phyloP scores from a whole-genome alignment of 2,113 vertebrate species.

The Todiramphus chloris region DNA sequence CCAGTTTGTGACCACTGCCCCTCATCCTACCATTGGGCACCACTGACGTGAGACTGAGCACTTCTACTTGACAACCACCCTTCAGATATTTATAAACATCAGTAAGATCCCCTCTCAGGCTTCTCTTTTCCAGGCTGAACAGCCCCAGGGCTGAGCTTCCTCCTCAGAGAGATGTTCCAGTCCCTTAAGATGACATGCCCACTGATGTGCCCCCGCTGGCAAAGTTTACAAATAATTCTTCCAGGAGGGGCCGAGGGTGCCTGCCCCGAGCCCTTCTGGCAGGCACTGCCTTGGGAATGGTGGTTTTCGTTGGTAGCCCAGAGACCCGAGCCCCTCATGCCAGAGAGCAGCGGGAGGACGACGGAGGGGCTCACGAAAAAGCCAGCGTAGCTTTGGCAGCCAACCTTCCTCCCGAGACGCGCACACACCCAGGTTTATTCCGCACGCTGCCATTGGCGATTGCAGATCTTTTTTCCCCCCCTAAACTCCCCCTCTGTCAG shows the following conservation, averaged over 20 bases:
- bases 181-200: too few relatives aligned
- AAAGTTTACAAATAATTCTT: neutral
- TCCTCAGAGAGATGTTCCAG: too few relatives aligned
- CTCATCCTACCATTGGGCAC: too few relatives aligned
- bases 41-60: too few relatives aligned
- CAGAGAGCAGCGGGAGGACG: neutral
- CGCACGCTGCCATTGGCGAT: neutral
- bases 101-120: too few relatives aligned
- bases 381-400: neutral
- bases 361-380: neutral
- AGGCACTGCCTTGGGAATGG: neutral
- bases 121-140: too few relatives aligned
- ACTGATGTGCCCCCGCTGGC: neutral
- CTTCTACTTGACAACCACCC: too few relatives aligned
- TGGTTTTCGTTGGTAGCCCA: conserved; percentile 3
- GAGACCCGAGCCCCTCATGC: neutral
- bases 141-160: too few relatives aligned
- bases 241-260: accelerated
- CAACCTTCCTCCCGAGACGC: neutral
- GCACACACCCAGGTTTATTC: neutral
- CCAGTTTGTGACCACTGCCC: too few relatives aligned
- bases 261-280: neutral
- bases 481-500: neutral
- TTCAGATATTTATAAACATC: too few relatives aligned
- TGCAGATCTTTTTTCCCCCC: neutral